These are phyloP conservation scores for Merluccius polli DNA, from an alignment of 2,797 vertebrate genomes.

Conservation along the genomic window DNA sequence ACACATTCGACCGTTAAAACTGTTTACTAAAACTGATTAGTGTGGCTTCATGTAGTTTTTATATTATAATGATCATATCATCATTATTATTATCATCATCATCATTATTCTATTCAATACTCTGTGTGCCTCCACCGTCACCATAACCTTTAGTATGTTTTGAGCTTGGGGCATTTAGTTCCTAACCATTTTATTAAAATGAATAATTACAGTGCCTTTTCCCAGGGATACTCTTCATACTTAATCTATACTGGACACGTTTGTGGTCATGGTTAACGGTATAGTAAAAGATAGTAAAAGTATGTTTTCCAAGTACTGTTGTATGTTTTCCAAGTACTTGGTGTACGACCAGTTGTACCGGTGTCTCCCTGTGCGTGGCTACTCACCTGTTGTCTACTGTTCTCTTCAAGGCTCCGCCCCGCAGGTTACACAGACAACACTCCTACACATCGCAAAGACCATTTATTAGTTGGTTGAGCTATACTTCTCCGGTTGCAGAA, in stretches of 20 bases:
- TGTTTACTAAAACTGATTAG: not conserved
- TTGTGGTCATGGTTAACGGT: not conserved
- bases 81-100: too few species aligned
- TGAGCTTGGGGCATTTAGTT: not conserved
- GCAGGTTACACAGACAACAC: constrained; percentile 91
- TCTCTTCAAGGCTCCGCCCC: constrained; percentile 90
- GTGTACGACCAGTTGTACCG: not conserved
- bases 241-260: not conserved
- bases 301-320: not conserved
- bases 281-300: too few species aligned
- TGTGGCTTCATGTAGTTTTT: not conserved
- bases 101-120: not conserved
- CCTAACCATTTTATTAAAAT: not conserved
- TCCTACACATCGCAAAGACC: constrained; percentile 72
- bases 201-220: not conserved
- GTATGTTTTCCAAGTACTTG: too few species aligned
- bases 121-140: not conserved
- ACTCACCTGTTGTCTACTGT: constrained; percentile 85
- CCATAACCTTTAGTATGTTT: not conserved
- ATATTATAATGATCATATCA: too few species aligned
- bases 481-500: not conserved
- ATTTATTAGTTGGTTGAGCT: not conserved
- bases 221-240: not conserved
- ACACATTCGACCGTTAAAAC: not conserved
- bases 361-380: not conserved